phyloP scores from a whole-genome alignment of 2,888 invertebrate genomes.

The Rapana venosa region DNA sequence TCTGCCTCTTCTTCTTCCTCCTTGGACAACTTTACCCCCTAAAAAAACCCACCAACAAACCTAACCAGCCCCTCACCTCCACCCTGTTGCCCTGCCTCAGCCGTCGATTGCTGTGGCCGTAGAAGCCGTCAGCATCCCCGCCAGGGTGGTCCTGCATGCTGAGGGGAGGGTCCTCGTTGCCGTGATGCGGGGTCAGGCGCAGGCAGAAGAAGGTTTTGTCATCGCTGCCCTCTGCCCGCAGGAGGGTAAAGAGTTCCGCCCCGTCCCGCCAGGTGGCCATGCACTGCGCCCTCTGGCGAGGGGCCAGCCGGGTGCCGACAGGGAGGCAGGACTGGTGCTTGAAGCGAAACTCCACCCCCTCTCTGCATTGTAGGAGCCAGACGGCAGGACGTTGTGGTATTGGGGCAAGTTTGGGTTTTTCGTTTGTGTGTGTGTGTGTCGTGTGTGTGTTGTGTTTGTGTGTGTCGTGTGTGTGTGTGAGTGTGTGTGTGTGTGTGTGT shows the following conservation, averaged over 20 bases:
- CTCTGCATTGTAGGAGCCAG: conserved; percentile 27
- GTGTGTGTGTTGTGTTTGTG: neutral
- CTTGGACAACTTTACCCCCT: too few relatives aligned
- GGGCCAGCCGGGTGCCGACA: conserved; percentile 33
- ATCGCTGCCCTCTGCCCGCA: conserved; percentile 47
- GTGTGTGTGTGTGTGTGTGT: neutral
- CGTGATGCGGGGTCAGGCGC: neutral
- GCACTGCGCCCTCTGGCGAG: conserved; percentile 47
- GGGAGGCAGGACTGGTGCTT: conserved; percentile 50
- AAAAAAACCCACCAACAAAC: too few relatives aligned
- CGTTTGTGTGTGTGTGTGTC: neutral
- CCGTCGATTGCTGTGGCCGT: neutral
- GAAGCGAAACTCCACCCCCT: conserved; percentile 51
- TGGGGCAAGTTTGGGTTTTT: neutral
- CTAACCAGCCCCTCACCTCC: neutral
- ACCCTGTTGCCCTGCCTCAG: neutral
- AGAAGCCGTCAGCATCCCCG: neutral
- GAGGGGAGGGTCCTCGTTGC: neutral
- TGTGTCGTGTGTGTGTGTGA: neutral
- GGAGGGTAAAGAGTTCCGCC: conserved; percentile 48
- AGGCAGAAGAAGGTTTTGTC: conserved; percentile 54
- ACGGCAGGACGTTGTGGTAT: neutral
- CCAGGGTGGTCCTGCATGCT: neutral
- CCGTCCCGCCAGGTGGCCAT: conserved; percentile 52
- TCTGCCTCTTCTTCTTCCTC: too few relatives aligned